Evolutionary conservation across 2,113 vertebrate genomes (phyloP), one percentile per base, ranked within the genome.

Genomic region (Condylura cristata): DNA sequence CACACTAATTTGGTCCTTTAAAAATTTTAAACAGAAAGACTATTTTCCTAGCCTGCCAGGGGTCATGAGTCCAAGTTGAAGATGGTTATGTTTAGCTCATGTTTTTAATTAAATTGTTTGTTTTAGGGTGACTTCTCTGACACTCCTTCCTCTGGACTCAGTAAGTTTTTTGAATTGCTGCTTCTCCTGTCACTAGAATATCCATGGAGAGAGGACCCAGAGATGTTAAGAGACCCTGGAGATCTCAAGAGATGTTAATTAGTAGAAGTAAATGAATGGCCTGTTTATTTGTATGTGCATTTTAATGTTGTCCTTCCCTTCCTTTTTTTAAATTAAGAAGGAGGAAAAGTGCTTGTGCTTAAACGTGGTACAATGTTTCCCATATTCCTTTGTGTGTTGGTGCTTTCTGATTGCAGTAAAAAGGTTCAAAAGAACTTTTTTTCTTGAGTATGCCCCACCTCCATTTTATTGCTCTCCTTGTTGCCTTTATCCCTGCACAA

Each of bases 171-270:
- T 96, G 26, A 46, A 11, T 74, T 5, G 0, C 84, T 93, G 10
- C 63, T 89, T 89, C 66, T 68, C 82, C 90, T 92, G 46, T 51
- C 74, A 86, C 39, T 8, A 75, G 91, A 94, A 26, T 0, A 70
- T 65, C 94, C 58, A 93, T 80, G 95, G 89, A 74, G 89, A 96
- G 65, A 82, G 83, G 65, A 86, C 80, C 89, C 83, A 51, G 94
- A 94, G 95, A 93, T 94, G 44, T 44, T 79, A 76, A 95, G 87
- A 96, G 80, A 93, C 95, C 86, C 89, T 84, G 66, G 93, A 91
- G 94, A 94, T 53, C 91, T 93, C 79, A 85, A 74, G 95, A 94
- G 89, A 97, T 97, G 95, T 95, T 97, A 97, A 97, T 97, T 97
- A 95, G 96, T 76, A 89, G 74, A 86, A 96, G 93, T 78, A 96